Base-by-base conservation (phyloP, 2,797 vertebrate genomes). In the Chloroceryle inda region DNA sequence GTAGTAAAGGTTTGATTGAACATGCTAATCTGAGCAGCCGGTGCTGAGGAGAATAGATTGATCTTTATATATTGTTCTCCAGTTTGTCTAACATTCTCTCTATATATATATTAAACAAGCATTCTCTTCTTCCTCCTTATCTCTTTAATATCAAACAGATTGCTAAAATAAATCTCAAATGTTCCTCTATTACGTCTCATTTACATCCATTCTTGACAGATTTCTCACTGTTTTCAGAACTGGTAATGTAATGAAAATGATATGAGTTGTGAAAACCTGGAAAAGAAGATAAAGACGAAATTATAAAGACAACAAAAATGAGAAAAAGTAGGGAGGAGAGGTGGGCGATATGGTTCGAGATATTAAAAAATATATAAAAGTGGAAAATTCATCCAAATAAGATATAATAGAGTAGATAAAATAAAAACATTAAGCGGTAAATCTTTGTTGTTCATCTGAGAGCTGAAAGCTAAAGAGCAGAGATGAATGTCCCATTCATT, bases 101-200 rank as follows among this genome's bases (percentile, higher is more conserved):
- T 64, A 17, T 76, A 0, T 52, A 8, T 77, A 21, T 66, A 35
- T 87, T 89, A 91, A 93, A 68, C 49, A 92, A 71, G 2, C 19
- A 85, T 96, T 92, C 33, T 74, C 26, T 85, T 89, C 86, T 71
- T 31, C 44, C 27, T 80, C 35, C n/a, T 85, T 83, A 23, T 91
- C 37, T 68, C 35, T 92, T 93, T 92, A 92, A 80, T 89, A 89
- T 92, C 52, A 75, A 24, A 68, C 5, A 79, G 8, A 83, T 77
- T 77, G 53, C 29, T 87, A 62, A 88, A 96, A 83, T 77, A 92
- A 94, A 87, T 94, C 37, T 88, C 63, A 88, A 49, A 72, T 91
- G 26, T 80, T 91, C 71, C 55, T 67, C 37, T 79, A 85, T 83
- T 85, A 47, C 10, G 53, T 77, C 40, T 85, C 56, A 85, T 94